Conservation (phyloP, 2,113 vertebrate genomes). For the Ochotona princeps region DNA sequence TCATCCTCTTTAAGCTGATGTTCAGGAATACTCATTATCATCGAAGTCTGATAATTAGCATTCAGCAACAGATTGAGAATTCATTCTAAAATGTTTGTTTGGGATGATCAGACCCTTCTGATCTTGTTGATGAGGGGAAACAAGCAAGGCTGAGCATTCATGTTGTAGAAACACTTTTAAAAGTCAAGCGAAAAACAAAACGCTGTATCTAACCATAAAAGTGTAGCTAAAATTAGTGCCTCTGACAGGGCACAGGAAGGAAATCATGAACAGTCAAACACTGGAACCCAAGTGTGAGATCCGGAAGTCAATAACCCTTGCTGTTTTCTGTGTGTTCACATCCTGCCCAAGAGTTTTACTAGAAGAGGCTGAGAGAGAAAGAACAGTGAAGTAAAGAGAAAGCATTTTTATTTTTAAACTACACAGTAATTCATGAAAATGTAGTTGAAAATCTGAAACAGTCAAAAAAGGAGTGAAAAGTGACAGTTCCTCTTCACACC, state of each 20-base stretch:
- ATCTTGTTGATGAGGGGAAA: neutral
- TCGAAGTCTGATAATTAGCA: conserved; percentile 18
- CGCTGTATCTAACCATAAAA: conserved; percentile 1
- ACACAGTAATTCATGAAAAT: neutral
- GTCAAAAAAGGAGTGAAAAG: neutral
- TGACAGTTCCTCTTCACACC: neutral
- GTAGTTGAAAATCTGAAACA: neutral
- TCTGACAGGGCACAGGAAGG: conserved; percentile 84
- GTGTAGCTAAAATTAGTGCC: conserved; percentile 71
- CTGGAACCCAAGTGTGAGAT: conserved; percentile 25
- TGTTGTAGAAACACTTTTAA: conserved; percentile 27
- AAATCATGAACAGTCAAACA: conserved; percentile 71
- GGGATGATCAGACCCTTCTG: neutral
- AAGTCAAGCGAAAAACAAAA: conserved; percentile 39
- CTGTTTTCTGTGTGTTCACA: conserved; percentile 58
- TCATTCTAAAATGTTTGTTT: conserved; percentile 33
- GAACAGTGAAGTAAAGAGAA: neutral
- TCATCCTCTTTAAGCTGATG: neutral
- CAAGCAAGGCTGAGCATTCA: neutral
- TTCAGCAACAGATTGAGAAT: conserved; percentile 38
- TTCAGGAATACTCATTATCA: neutral
- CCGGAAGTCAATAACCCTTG: conserved; percentile 56
- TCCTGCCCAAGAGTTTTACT: conserved; percentile 66
- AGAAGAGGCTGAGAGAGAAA: neutral
- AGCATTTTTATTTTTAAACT: conserved; percentile 32